Evolutionary conservation across 1,140 invertebrate species (phyloP).

Genomic region (Calosoma granatense): DNA sequence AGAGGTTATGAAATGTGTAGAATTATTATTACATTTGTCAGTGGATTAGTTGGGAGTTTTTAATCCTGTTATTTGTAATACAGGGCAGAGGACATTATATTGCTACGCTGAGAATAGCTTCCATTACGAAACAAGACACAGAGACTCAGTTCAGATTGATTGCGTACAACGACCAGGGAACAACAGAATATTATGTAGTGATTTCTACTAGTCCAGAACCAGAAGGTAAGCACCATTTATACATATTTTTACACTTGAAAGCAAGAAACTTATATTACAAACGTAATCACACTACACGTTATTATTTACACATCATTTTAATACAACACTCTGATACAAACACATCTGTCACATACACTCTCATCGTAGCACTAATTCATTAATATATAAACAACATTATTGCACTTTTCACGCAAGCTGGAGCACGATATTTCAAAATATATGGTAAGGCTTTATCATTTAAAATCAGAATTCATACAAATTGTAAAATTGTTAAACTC

Average conservation of each 20-base stretch:
- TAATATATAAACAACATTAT: no score
- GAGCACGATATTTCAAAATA: background rate
- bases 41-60: background rate
- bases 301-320: background rate
- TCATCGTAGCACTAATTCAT: no score
- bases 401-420: background rate
- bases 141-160: conserved; percentile 54
- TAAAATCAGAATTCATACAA: no score
- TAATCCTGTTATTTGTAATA: conserved; percentile 14
- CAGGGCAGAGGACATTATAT: conserved; percentile 56
- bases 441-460: conserved; percentile 1
- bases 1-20: background rate
- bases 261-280: no score
- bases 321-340: background rate
- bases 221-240: conserved; percentile 43
- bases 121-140: conserved; percentile 62
- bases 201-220: conserved; percentile 62
- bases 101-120: conserved; percentile 50
- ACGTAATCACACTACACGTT: conserved; percentile 5
- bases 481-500: background rate
- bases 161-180: conserved; percentile 54
- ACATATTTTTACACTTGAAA: no score
- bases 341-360: no score
- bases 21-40: background rate
- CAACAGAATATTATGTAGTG: conserved; percentile 47